Evolutionary conservation across 2,797 vertebrate species (phyloP).

Genomic region (Acanthopagrus latus): DNA sequence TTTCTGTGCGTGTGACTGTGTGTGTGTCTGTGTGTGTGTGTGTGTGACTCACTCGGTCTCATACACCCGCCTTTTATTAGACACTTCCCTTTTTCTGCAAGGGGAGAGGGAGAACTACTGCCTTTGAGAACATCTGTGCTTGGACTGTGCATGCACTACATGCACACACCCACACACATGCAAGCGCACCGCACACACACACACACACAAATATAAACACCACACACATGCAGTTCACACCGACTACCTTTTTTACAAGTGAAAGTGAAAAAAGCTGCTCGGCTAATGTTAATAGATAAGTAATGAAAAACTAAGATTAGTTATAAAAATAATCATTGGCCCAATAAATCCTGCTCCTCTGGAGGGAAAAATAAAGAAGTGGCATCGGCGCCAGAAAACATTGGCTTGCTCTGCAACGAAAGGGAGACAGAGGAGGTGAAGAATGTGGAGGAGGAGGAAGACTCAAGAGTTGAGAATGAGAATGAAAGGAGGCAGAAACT

Average conservation of each 20-base stretch:
- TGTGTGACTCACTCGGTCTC: conserved; percentile 75
- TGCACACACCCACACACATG: conserved; percentile 35
- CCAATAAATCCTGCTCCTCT: conserved; percentile 64
- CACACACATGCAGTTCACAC: conserved; percentile 3
- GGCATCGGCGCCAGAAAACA: conserved; percentile 62
- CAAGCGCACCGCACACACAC: conserved; percentile 2
- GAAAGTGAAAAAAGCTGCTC: conserved; percentile 30
- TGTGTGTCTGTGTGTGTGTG: conserved; percentile 61
- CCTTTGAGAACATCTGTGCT: conserved; percentile 81
- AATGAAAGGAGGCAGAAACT: conserved; percentile 40
- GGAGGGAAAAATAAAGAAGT: conserved; percentile 61
- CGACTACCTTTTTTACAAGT: conserved; percentile 42
- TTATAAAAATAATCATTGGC: conserved; percentile 62
- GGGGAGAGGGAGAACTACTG: conserved; percentile 74
- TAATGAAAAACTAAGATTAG: conserved; percentile 61
- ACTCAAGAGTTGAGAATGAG: conserved; percentile 55
- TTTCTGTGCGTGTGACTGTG: conserved; percentile 55
- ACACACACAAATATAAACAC: conserved; percentile 34
- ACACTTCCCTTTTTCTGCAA: conserved; percentile 86
- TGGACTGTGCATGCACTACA: conserved; percentile 51
- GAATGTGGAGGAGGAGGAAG: conserved; percentile 66
- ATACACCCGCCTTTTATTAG: conserved; percentile 88
- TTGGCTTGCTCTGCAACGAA: conserved; percentile 57
- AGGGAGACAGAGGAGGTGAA: conserved; percentile 63
- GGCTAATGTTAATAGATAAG: conserved; percentile 49